A percentile compares a stretch with the other conserved stretches of the same genome.
Conservation (phyloP, 2,797 vertebrate species). For the Echeneis naucrates region DNA sequence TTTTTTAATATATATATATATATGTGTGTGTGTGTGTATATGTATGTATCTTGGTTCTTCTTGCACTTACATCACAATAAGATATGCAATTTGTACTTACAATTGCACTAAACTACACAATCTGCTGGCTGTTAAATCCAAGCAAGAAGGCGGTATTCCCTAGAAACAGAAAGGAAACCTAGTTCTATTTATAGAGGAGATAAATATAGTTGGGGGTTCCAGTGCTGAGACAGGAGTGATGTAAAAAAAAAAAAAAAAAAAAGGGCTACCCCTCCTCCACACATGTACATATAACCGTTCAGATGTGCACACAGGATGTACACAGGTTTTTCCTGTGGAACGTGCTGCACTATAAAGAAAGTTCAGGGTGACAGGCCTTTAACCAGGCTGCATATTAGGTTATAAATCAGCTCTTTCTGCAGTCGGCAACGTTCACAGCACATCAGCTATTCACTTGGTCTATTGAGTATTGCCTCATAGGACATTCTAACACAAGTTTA, state of each 20-base stretch:
- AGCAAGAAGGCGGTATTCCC: constrained; percentile 14
- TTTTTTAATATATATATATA: too few relatives aligned
- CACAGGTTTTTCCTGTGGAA: constrained; percentile 36
- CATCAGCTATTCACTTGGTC: constrained; percentile 34
- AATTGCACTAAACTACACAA: background rate
- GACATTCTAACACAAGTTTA: constrained; percentile 37
- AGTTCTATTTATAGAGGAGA: constrained; percentile 46
- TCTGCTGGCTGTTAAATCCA: background rate
- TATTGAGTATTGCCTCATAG: constrained; percentile 28
- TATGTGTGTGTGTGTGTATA: too few relatives aligned
- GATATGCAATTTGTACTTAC: background rate
- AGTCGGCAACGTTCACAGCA: constrained; percentile 34
- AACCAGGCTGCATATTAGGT: constrained; percentile 51
- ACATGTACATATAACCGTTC: constrained; percentile 2
- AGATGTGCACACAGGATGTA: constrained; percentile 25
- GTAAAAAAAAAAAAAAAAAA: too few relatives aligned
- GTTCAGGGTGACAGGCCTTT: constrained; percentile 65
- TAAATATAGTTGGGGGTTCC: constrained; percentile 40
- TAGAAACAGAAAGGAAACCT: constrained; percentile 34
- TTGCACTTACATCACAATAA: background rate
- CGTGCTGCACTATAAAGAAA: constrained; percentile 61
- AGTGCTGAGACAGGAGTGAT: constrained; percentile 18
- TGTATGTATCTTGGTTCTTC: too few relatives aligned
- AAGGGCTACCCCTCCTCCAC: constrained; percentile 45
- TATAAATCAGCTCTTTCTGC: constrained; percentile 67